Evolutionary conservation across 2,888 invertebrate species (phyloP).

Genomic region (Achlya flavicornis): DNA sequence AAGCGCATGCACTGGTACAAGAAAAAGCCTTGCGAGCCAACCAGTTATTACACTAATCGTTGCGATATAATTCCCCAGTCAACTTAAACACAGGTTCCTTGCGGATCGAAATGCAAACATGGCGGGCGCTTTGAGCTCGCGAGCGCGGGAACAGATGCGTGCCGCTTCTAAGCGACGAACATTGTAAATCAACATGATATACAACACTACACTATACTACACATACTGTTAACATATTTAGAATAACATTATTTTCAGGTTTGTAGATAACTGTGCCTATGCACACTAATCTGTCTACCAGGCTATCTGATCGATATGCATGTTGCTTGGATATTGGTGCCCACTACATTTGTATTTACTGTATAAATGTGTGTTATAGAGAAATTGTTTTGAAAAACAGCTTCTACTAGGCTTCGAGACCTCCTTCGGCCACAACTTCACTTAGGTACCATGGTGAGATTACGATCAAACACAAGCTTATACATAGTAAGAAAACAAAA

Average conservation of each 20-base stretch:
- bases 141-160: conserved; percentile 66
- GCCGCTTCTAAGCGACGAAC: conserved; percentile 25
- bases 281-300: too few species aligned
- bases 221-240: not conserved
- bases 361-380: too few species aligned
- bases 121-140: conserved; percentile 78
- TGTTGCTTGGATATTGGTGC: not conserved
- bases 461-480: too few species aligned
- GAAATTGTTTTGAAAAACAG: too few species aligned
- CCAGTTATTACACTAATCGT: conserved; percentile 85
- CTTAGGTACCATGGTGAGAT: too few species aligned
- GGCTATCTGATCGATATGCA: not conserved
- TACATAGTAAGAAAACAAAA: too few species aligned
- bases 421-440: too few species aligned
- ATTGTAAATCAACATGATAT: conserved; percentile 12
- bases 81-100: conserved; percentile 84
- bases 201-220: not conserved
- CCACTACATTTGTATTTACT: not conserved
- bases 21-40: conserved; percentile 75
- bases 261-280: too few species aligned
- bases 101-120: conserved; percentile 84
- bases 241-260: not conserved
- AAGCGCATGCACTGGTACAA: conserved; percentile 73
- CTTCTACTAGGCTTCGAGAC: too few species aligned
- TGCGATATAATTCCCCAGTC: conserved; percentile 83